Conservation (phyloP, 2,113 vertebrate species). For the Lamprotornis superbus region DNA sequence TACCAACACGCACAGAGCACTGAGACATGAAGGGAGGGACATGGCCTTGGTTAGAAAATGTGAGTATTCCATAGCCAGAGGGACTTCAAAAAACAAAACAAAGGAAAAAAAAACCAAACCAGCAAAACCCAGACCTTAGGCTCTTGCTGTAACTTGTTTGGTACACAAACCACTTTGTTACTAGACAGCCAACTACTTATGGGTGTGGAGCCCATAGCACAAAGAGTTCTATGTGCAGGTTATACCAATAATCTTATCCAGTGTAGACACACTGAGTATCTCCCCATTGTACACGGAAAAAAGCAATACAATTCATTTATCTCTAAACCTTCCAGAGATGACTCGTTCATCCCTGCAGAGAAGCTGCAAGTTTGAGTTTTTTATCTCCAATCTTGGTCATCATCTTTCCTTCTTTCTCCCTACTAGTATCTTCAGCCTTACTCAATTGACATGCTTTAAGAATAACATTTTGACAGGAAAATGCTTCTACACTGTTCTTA, state of each 20-base stretch:
- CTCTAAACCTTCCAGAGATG: not conserved
- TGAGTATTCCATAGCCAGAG: not conserved
- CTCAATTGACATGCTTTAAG: not conserved
- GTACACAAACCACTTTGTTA: constrained; percentile 17
- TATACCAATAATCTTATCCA: not conserved
- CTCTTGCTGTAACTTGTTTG: not conserved
- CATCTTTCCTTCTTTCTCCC: not conserved
- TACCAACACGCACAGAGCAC: not conserved
- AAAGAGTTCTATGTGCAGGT: not conserved
- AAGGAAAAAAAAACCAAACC: not conserved
- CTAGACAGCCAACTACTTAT: not conserved
- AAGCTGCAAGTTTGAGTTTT: not conserved
- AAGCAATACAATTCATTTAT: not conserved
- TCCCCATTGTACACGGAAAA: rapidly evolving
- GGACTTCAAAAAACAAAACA: not conserved
- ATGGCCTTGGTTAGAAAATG: not conserved
- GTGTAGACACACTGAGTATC: not conserved
- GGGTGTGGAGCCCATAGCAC: not conserved
- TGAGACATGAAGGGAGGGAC: not conserved
- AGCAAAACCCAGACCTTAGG: not conserved
- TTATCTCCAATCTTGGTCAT: not conserved
- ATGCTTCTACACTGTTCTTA: not conserved
- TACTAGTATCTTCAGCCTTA: not conserved
- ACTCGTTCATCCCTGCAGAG: not conserved
- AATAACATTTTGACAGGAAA: not conserved